phyloP scores from a whole-genome alignment of 2,797 vertebrate genomes.

The Sebastes vulpes region DNA sequence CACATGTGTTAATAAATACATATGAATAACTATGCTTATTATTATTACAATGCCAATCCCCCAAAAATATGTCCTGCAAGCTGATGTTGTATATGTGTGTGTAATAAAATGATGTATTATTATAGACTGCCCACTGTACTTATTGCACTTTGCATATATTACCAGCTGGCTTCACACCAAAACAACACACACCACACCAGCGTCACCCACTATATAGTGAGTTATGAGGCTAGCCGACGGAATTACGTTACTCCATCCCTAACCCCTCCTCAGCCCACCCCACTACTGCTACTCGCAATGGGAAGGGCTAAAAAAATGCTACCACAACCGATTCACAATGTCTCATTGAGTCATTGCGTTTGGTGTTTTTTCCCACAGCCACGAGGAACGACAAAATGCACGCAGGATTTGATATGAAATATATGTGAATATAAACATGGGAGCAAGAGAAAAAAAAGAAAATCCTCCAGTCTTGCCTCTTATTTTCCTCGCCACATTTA shows the following conservation, averaged over 20 bases:
- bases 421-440: not conserved
- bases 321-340: not conserved
- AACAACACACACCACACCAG: conserved; percentile 25
- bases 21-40: not conserved
- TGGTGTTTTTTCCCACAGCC: not conserved
- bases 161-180: conserved; percentile 26
- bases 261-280: not conserved
- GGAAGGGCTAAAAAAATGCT: conserved; percentile 9
- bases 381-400: not conserved
- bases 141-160: not conserved
- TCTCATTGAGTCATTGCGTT: not conserved
- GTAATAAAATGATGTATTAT: conserved; percentile 2
- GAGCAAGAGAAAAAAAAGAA: not conserved
- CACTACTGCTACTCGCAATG: not conserved
- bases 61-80: not conserved
- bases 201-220: conserved; percentile 20
- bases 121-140: not conserved
- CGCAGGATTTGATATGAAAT: not conserved
- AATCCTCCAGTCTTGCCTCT: not conserved
- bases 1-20: not conserved
- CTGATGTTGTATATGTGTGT: not conserved
- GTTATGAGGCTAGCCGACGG: conserved; percentile 43
- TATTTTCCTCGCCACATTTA: not conserved
- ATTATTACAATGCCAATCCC: not conserved
- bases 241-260: conserved; percentile 30